Conservation (phyloP, 1,140 invertebrate species). For the Achroia grisella region DNA sequence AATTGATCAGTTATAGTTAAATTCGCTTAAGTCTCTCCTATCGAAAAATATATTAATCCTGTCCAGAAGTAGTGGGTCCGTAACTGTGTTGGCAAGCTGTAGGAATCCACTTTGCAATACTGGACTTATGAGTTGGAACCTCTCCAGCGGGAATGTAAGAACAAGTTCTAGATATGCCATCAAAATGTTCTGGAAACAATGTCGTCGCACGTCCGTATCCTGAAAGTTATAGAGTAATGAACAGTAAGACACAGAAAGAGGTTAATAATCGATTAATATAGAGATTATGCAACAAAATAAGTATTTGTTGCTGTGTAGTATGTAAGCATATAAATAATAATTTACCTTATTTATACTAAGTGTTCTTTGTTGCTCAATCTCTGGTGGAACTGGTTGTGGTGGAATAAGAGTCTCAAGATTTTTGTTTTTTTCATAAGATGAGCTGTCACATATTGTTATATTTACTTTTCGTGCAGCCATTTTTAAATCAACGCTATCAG, state of each 20-base stretch:
- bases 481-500: constrained; percentile 38
- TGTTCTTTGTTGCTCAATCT: constrained; percentile 84
- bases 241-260: no score
- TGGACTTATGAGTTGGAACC: constrained; percentile 69
- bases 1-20: constrained; percentile 57
- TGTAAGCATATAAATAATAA: not conserved
- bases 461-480: constrained; percentile 69
- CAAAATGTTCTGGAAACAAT: constrained; percentile 74
- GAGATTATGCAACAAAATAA: no score
- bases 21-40: constrained; percentile 57
- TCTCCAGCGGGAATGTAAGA: constrained; percentile 71
- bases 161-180: constrained; percentile 76
- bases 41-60: constrained; percentile 69
- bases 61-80: constrained; percentile 65
- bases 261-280: no score
- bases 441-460: constrained; percentile 72
- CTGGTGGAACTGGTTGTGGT: constrained; percentile 77
- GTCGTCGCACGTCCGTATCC: constrained; percentile 74
- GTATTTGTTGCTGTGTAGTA: not conserved
- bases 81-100: constrained; percentile 72
- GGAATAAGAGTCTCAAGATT: constrained; percentile 68
- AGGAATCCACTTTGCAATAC: constrained; percentile 73
- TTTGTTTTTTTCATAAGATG: constrained; percentile 70
- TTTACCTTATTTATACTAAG: constrained; percentile 86
- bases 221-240: constrained; percentile 26